These are phyloP conservation scores for Conomelus anceps DNA, from an alignment of 2,888 invertebrate species.

Conservation along the genomic window DNA sequence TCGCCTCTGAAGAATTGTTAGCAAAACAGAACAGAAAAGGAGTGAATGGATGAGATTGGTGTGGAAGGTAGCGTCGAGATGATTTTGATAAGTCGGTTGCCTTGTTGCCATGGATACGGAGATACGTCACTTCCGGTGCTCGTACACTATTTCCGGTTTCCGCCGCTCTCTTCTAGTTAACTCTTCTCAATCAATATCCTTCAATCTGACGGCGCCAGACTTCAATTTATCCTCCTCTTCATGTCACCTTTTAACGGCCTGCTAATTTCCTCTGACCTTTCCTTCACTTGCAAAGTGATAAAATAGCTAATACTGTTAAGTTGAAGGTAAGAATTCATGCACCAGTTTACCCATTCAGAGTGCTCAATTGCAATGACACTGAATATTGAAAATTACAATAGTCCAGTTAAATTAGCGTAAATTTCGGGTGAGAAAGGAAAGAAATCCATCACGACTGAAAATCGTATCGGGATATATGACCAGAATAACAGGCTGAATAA, in stretches of 20 bases:
- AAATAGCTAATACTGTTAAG: no score
- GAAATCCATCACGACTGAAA: no score
- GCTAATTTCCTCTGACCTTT: background rate
- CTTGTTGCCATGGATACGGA: background rate
- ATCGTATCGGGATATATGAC: no score
- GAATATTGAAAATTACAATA: no score
- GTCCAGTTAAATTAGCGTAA: no score
- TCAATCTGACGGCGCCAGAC: background rate
- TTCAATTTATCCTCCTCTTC: background rate
- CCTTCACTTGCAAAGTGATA: background rate
- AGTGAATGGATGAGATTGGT: no score
- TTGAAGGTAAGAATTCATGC: no score
- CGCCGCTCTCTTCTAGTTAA: background rate
- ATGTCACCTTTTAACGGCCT: background rate
- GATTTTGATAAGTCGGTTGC: background rate
- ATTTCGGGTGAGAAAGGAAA: no score
- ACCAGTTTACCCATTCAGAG: background rate
- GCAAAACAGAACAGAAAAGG: no score
- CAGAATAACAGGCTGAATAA: no score
- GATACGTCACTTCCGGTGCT: background rate
- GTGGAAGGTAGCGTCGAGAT: background rate
- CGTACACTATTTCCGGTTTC: background rate
- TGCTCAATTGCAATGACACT: no score
- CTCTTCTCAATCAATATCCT: background rate
- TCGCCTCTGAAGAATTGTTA: no score